Percentiles rank a stretch among this genome's conserved stretches.
Evolutionary conservation across 2,888 invertebrate species (phyloP).

Genomic region (Lottia scabra): DNA sequence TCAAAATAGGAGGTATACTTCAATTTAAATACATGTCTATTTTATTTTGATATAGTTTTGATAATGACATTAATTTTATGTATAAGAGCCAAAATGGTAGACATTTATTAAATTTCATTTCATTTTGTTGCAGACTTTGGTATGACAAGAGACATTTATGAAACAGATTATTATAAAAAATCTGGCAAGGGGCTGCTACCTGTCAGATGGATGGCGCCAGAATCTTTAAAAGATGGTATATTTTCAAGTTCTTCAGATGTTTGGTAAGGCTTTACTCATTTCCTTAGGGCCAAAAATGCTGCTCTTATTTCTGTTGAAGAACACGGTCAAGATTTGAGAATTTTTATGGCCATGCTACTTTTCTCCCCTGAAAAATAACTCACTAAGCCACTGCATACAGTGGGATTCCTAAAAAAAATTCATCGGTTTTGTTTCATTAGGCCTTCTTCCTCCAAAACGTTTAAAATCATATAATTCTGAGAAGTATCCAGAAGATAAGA

Average conservation of each 20-base stretch:
- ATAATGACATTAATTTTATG: not conserved
- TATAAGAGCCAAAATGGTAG: not conserved
- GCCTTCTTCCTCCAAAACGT: too few species aligned
- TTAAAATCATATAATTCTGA: too few species aligned
- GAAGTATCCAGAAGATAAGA: too few species aligned
- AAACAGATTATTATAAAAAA: conserved; percentile 96
- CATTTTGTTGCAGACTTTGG: conserved; percentile 83
- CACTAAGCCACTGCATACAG: too few species aligned
- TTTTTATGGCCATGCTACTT: too few species aligned
- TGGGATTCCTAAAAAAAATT: too few species aligned
- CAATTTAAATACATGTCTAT: not conserved
- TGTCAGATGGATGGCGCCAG: conserved; percentile 98
- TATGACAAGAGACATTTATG: conserved; percentile 94
- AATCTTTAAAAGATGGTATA: conserved; percentile 93
- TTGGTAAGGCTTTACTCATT: conserved; percentile 74
- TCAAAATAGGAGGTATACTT: conserved; percentile 82
- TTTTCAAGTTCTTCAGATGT: conserved; percentile 97
- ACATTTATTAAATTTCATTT: not conserved
- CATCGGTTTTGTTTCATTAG: too few species aligned
- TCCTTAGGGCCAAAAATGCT: too few species aligned
- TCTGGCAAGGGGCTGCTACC: conserved; percentile 89
- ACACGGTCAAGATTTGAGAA: too few species aligned
- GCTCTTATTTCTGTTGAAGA: too few species aligned
- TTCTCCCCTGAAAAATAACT: too few species aligned
- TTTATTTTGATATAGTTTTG: not conserved